Conservation (phyloP, 2,113 vertebrate genomes). For the Alectura lathami region DNA sequence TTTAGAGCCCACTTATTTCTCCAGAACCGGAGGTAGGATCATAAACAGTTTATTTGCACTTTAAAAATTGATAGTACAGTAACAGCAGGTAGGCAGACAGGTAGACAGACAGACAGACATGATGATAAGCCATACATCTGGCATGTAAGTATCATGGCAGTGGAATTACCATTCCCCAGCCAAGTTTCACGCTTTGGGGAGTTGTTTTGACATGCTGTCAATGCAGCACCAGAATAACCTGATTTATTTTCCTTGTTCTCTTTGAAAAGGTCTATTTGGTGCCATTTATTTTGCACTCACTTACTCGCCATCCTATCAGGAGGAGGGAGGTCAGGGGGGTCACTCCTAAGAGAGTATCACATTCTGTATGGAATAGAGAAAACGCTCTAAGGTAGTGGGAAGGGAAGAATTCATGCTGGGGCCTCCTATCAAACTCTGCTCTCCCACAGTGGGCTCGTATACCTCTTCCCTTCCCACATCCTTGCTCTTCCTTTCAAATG, state of each 20-base stretch:
- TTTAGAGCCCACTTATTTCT: background rate
- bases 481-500: conserved; percentile 58
- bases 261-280: conserved; percentile 71
- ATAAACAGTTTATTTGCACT: background rate
- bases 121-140: conserved; percentile 65
- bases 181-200: conserved; percentile 69
- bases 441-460: conserved; percentile 17
- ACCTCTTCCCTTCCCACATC: conserved; percentile 58
- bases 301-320: conserved; percentile 65
- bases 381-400: background rate
- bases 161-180: conserved; percentile 66
- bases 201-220: conserved; percentile 72
- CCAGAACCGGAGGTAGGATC: background rate
- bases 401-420: conserved; percentile 53
- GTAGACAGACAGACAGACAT: conserved; percentile 20
- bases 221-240: conserved; percentile 64
- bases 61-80: background rate
- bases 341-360: conserved; percentile 69
- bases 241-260: conserved; percentile 62
- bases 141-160: conserved; percentile 58
- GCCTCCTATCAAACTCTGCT: conserved; percentile 61
- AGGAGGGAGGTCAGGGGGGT: conserved; percentile 44
- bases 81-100: conserved; percentile 54
- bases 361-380: conserved; percentile 35
- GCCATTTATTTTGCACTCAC: conserved; percentile 70